Evolutionary conservation across 2,888 invertebrate genomes (phyloP).

Genomic region (Sepioteuthis lessoniana): DNA sequence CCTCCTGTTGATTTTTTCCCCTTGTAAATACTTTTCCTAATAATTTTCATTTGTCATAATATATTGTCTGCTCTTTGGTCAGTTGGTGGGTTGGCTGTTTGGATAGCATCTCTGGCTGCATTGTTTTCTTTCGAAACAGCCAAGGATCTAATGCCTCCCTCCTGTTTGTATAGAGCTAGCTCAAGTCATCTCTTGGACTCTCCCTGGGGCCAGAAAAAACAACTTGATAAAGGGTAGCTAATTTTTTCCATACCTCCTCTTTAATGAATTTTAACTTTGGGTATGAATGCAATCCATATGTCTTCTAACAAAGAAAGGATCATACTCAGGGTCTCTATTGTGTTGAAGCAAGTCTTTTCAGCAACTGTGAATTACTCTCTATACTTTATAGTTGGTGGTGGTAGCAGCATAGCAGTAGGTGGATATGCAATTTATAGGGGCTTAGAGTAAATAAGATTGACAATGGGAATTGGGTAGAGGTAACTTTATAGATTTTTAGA

Average conservation of each 20-base stretch:
- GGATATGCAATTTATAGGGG: background rate
- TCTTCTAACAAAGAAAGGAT: background rate
- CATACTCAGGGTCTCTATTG: background rate
- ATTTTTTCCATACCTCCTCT: background rate
- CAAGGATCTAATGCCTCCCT: background rate
- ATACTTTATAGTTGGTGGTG: background rate
- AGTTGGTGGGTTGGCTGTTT: background rate
- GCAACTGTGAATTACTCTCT: background rate
- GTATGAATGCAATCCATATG: background rate
- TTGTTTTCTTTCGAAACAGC: background rate
- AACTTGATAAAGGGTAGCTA: background rate
- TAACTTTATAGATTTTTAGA: background rate
- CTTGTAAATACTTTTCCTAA: background rate
- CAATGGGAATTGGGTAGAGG: too few relatives aligned
- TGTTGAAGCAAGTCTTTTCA: background rate
- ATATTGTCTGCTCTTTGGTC: background rate
- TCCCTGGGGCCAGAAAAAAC: background rate
- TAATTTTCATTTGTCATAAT: background rate
- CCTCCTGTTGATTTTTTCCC: background rate
- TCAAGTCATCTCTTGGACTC: constrained; percentile 33
- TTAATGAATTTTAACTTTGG: constrained; percentile 33
- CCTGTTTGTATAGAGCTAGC: background rate
- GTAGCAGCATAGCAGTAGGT: background rate
- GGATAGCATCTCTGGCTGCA: background rate
- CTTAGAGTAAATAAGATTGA: background rate